Percentiles rank a stretch among this genome's conserved stretches.
These are phyloP conservation scores for Cardinalis cardinalis DNA, from an alignment of 2,113 vertebrate species.

Conservation along the genomic window DNA sequence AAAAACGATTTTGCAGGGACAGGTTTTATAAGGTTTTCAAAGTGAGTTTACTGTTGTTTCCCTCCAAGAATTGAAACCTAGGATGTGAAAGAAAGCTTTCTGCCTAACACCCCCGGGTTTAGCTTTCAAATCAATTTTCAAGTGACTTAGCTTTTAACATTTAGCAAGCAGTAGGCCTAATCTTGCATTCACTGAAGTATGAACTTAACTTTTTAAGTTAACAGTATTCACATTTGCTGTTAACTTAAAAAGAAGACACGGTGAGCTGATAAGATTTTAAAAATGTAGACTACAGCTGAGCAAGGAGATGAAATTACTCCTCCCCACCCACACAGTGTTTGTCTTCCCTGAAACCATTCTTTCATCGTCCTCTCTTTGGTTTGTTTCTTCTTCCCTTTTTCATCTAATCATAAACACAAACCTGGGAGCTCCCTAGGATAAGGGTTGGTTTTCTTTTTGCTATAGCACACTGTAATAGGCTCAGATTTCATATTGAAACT, in stretches of 20 bases:
- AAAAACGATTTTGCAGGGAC: not conserved
- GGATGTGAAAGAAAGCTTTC: not conserved
- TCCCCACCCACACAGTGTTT: not conserved
- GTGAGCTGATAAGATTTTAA: not conserved
- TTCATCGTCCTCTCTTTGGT: constrained; percentile 6
- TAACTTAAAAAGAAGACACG: not conserved
- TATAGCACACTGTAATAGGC: not conserved
- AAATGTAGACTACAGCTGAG: not conserved
- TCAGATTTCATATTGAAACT: not conserved
- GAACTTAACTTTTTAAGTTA: no score
- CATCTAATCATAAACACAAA: not conserved
- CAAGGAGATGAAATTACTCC: not conserved
- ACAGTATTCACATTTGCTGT: not conserved
- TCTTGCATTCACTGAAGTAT: not conserved
- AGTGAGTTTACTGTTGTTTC: constrained; percentile 16
- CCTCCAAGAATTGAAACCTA: not conserved
- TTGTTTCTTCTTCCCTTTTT: not conserved
- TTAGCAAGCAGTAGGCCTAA: not conserved
- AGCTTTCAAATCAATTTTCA: not conserved
- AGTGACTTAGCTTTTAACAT: not conserved
- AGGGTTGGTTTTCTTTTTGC: not conserved
- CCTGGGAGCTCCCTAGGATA: not conserved
- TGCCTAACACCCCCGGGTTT: not conserved
- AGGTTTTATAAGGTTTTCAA: not conserved
- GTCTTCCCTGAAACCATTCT: not conserved